Conservation (phyloP, 2,888 invertebrate species). For the Caenorhabditis sp. region DNA sequence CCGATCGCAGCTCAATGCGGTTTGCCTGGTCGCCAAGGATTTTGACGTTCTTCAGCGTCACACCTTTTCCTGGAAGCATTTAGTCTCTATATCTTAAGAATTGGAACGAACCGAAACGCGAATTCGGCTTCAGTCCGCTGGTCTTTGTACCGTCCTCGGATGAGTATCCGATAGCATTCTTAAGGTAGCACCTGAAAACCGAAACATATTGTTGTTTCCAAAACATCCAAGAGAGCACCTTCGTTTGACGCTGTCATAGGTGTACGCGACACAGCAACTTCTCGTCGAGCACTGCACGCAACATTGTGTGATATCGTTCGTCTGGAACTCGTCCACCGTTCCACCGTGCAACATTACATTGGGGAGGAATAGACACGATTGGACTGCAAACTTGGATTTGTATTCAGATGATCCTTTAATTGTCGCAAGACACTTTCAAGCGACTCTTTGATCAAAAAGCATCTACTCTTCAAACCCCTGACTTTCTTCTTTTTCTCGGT, state of each 20-base stretch:
- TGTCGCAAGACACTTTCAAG: background rate
- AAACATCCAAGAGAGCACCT: too few relatives aligned
- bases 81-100: background rate
- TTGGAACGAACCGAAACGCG: slow-evolving; percentile 53
- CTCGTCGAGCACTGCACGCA: slow-evolving; percentile 64
- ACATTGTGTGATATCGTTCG: slow-evolving; percentile 65
- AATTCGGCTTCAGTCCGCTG: slow-evolving; percentile 74
- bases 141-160: slow-evolving; percentile 66
- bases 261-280: slow-evolving; percentile 73
- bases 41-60: slow-evolving; percentile 69
- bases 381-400: slow-evolving; percentile 62
- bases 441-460: slow-evolving; percentile 6
- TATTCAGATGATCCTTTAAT: background rate
- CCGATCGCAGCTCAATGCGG: slow-evolving; percentile 63
- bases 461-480: background rate
- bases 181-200: slow-evolving; percentile 71
- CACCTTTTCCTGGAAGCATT: slow-evolving; percentile 60
- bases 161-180: slow-evolving; percentile 74
- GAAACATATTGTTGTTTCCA: too few relatives aligned
- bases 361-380: slow-evolving; percentile 73
- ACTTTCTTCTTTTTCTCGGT: slow-evolving; percentile 10
- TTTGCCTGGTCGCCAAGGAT: slow-evolving; percentile 69
- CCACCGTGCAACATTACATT: slow-evolving; percentile 72
- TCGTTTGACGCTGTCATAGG: slow-evolving; percentile 53
- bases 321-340: slow-evolving; percentile 73